Evolutionary conservation across 2,888 invertebrate genomes (phyloP), one percentile per base, ranked within the genome.

Genomic region (Cecidostiba fungosa): DNA sequence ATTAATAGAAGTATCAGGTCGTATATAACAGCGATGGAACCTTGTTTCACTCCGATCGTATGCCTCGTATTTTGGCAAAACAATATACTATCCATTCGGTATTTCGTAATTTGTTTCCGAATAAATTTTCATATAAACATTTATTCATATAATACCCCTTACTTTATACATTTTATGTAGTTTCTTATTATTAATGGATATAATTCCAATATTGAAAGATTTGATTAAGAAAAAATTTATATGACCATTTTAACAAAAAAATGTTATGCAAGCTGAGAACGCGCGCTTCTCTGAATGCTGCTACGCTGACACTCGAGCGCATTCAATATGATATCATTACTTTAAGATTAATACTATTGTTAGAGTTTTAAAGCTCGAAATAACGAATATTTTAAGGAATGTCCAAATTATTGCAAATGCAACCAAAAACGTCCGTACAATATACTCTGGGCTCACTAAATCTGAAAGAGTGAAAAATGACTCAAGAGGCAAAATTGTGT

Each of bases 1-100:
- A 66, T 66, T 66, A n/a, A 66, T 66, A 66, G 66, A 66, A 66
- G 66, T 66, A 66, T 29, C 8, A 66, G 26, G 23, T 14, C 29
- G 62, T 62, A 23, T 19, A 26, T 26, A 62, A 62, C 26, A 62
- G 10, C 26, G 23, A 19, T 26, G 10, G 12, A 26, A 62, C 62
- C 62, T 62, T 62, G 62, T 29, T 62, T 62, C 26, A 62, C 23
- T 62, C 3, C 23, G 3, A 62, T 23, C 62, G 26, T 62, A 62
- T 62, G 6, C 26, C 4, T 26, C 12, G 12, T 12, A 62, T 62
- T 26, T 26, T 8, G 3, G 12, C 5, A 19, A 23, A n/a, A 66
- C 12, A 66, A 66, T 16, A 66, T 16, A 16, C 16, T 23, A 62
- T 62, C 23, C 23, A 59, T 10, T 59, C 54, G 8, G 23, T 8